phyloP scores from a whole-genome alignment of 2,888 invertebrate species.

The Monochamus alternatus region DNA sequence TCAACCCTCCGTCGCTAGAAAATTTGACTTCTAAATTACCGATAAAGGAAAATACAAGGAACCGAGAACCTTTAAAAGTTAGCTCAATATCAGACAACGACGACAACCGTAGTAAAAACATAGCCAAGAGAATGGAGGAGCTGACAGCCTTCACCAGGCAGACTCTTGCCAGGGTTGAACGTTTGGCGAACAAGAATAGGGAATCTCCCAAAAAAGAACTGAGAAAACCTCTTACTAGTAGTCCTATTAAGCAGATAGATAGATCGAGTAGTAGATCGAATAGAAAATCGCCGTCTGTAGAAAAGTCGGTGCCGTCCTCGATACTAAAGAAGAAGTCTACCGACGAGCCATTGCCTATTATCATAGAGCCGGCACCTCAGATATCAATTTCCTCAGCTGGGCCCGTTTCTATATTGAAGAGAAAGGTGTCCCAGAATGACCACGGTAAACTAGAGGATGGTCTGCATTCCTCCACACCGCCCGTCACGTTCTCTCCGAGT shows the following conservation, averaged over 20 bases:
- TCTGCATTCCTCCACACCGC: slow-evolving; percentile 73
- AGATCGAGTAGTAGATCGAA: slow-evolving; percentile 27
- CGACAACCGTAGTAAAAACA: slow-evolving; percentile 58
- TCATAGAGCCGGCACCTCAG: slow-evolving; percentile 51
- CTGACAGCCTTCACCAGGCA: slow-evolving; percentile 78
- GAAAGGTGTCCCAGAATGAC: slow-evolving; percentile 73
- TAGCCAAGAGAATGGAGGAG: slow-evolving; percentile 77
- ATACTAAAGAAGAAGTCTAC: slow-evolving; percentile 81
- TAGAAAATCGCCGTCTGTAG: slow-evolving; percentile 41
- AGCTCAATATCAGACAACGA: slow-evolving; percentile 51
- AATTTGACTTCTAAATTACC: slow-evolving; percentile 33
- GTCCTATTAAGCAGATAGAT: slow-evolving; percentile 47
- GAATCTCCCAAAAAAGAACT: slow-evolving; percentile 56
- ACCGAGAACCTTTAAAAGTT: slow-evolving; percentile 15
- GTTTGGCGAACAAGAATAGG: slow-evolving; percentile 72
- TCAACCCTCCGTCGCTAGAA: slow-evolving; percentile 28
- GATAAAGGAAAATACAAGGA: slow-evolving; percentile 31
- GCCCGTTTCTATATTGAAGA: slow-evolving; percentile 76
- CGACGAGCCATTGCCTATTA: slow-evolving; percentile 63
- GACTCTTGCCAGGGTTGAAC: slow-evolving; percentile 80
- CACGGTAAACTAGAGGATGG: slow-evolving; percentile 64
- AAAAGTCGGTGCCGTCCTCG: slow-evolving; percentile 67
- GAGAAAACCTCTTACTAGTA: slow-evolving; percentile 39
- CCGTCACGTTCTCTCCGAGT: slow-evolving; percentile 86
- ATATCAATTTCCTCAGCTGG: slow-evolving; percentile 52